These are phyloP conservation scores for Oncorhynchus gorbuscha DNA, from an alignment of 2,113 vertebrate genomes.

Conservation along the genomic window DNA sequence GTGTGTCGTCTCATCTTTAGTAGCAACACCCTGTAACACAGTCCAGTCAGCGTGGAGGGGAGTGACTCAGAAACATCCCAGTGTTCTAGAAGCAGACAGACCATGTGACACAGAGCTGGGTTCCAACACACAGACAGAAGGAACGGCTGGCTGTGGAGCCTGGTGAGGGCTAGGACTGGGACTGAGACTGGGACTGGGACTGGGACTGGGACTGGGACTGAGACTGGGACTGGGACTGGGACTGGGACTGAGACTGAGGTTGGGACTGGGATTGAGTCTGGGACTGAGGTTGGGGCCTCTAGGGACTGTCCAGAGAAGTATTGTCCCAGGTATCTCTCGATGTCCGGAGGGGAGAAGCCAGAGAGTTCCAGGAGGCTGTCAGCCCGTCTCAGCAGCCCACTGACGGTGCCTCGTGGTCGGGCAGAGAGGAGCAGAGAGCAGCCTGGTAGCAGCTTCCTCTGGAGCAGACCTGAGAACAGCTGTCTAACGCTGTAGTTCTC, in stretches of 20 bases:
- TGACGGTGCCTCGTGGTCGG: slow-evolving; percentile 77
- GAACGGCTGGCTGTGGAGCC: too few species aligned
- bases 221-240: slow-evolving; percentile 50
- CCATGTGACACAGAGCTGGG: slow-evolving; percentile 78
- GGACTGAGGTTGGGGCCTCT: slow-evolving; percentile 32
- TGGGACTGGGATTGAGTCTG: slow-evolving; percentile 1
- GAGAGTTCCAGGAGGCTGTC: slow-evolving; percentile 80
- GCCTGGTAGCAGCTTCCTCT: slow-evolving; percentile 81
- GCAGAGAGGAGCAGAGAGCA: slow-evolving; percentile 83
- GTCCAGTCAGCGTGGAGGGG: slow-evolving; percentile 81
- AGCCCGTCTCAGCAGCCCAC: slow-evolving; percentile 76
- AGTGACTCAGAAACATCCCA: slow-evolving; percentile 49
- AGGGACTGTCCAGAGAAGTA: slow-evolving; percentile 69
- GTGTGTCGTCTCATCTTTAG: slow-evolving; percentile 34
- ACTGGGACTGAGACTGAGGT: slow-evolving; percentile 49
- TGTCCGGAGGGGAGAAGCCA: slow-evolving; percentile 78
- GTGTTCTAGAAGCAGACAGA: slow-evolving; percentile 76
- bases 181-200: accelerated
- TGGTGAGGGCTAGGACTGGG: too few species aligned
- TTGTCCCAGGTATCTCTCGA: slow-evolving; percentile 70
- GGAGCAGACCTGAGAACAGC: slow-evolving; percentile 81
- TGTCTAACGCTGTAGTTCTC: slow-evolving; percentile 68
- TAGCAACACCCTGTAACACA: slow-evolving; percentile 72
- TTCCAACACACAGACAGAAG: slow-evolving; percentile 66
- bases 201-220: accelerated